Evolutionary conservation across 2,888 invertebrate genomes (phyloP), one percentile per base, ranked within the genome.

Genomic region (Heteropelma amictum): DNA sequence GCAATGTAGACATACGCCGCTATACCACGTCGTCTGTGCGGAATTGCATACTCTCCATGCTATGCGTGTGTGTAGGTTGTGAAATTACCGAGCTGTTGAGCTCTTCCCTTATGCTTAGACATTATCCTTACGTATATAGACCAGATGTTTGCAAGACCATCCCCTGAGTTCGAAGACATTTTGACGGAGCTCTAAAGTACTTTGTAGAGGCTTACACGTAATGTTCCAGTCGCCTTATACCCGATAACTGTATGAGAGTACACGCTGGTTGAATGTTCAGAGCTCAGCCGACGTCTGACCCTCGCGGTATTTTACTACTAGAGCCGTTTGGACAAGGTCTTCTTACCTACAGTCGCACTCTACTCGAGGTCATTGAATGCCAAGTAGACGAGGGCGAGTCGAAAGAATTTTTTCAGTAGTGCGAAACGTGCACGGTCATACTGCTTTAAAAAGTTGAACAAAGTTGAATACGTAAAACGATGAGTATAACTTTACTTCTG

Each of bases 241-340:
- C 28, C 26, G 35, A 63, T 63, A 63, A 47, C 53, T 14, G 45
- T 38, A 26, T 17, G 42, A 42, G 21, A 38, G 61, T n/a, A 61
- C 47, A 38, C 28, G 21, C 28, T 47, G 19, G 33, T 21, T 49
- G 54, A 54, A 63, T 38, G 54, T 35, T 63, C 38, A 6, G 21
- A 12, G 53, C 54, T 54, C 19, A n/a, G 19, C 47, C 10, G 19
- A 17, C 19, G 60, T 53, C 53, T 53, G 63, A 63, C 63, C 70
- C 47, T 63, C 42, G 28, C 47, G 47, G 47, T 63, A 54, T 63
- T 71, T 19, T 56, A 38, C 63, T 56, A 71, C 70, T 54, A 28
- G n/a, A n/a, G 54, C 56, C 30, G 49, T 56, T 63, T 30, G 63
- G 47, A 21, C 47, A 17, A 56, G 35, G 53, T 38, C 42, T 53